A percentile compares a stretch with the other conserved stretches of the same genome.
Evolutionary conservation across 2,113 vertebrate genomes (phyloP).

Genomic region (Malurus elegans): DNA sequence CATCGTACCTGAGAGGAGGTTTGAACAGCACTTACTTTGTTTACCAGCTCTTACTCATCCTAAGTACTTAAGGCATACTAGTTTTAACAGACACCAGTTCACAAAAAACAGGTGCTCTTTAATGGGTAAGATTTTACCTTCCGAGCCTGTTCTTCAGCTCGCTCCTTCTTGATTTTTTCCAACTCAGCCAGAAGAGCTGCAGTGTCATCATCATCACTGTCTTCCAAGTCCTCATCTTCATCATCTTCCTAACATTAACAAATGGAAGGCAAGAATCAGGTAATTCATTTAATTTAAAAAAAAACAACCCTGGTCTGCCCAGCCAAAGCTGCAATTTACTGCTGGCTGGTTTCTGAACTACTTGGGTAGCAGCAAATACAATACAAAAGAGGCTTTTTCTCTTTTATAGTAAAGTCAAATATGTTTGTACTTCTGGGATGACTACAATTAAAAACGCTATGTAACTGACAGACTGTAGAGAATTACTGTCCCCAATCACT

Average conservation of each 20-base stretch:
- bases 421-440: not conserved
- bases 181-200: constrained; percentile 94
- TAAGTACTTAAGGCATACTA: not conserved
- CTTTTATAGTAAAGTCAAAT: not conserved
- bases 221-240: constrained; percentile 87
- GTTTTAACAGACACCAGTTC: not conserved
- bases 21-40: not conserved
- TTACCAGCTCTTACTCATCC: not conserved
- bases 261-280: not conserved
- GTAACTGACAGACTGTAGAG: not conserved
- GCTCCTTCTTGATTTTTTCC: constrained; percentile 97
- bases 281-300: not conserved
- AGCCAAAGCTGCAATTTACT: not conserved
- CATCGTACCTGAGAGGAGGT: not conserved
- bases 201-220: constrained; percentile 94
- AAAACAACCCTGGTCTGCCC: not conserved
- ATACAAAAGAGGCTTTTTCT: not conserved
- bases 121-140: constrained; percentile 76
- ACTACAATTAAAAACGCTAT: not conserved
- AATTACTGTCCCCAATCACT: not conserved
- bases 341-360: not conserved
- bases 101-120: not conserved
- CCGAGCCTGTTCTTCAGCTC: constrained; percentile 93
- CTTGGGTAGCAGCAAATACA: not conserved
- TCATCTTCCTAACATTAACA: constrained; percentile 73